Percentiles rank a stretch among this genome's conserved stretches.
Evolutionary conservation across 2,888 invertebrate species (phyloP).

Genomic region (Piscicola geometra): DNA sequence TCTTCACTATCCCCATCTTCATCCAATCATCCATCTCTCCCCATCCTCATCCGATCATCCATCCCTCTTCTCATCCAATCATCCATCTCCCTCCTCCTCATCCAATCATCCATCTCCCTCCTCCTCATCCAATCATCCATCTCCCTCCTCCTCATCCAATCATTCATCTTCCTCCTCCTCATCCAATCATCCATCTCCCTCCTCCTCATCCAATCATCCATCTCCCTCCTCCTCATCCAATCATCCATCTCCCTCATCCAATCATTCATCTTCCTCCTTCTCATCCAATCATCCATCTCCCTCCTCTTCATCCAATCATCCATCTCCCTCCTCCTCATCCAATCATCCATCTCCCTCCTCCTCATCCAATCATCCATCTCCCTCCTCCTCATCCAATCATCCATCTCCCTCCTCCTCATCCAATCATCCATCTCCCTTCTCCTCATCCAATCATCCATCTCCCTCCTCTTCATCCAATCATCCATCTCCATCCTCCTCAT

Average conservation of each 20-base stretch:
- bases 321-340: neutral
- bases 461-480: neutral
- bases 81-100: too few relatives aligned
- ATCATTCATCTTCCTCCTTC: neutral
- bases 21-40: too few relatives aligned
- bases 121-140: too few relatives aligned
- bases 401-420: too few relatives aligned
- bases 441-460: constrained; percentile 15
- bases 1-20: too few relatives aligned
- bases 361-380: neutral
- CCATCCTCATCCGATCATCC: too few relatives aligned
- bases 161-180: too few relatives aligned
- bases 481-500: neutral
- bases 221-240: neutral
- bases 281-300: too few relatives aligned
- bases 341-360: too few relatives aligned
- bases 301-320: neutral
- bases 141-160: too few relatives aligned
- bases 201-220: neutral
- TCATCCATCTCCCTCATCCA: neutral
- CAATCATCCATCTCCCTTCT: neutral
- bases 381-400: neutral
- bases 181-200: neutral
- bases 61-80: too few relatives aligned
- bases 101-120: too few relatives aligned